Evolutionary conservation across 2,797 vertebrate genomes (phyloP).

Genomic region (Muraenolepis orangiensis): DNA sequence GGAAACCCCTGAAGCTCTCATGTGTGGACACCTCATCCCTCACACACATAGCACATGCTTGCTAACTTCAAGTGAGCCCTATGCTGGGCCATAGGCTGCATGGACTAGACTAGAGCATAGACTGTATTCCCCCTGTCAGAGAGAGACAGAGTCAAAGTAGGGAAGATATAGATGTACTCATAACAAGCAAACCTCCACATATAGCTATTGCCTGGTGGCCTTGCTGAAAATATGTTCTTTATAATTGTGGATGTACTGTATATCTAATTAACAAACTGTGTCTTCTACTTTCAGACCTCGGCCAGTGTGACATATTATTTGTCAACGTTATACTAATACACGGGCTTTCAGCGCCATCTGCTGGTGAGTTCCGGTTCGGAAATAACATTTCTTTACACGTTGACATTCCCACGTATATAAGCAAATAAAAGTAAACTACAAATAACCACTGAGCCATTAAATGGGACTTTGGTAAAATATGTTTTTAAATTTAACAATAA

Average conservation of each 20-base stretch:
- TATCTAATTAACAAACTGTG: not conserved
- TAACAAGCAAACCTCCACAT: not conserved
- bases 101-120: not conserved
- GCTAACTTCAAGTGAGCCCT: constrained; percentile 7
- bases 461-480: not conserved
- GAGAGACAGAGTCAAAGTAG: not conserved
- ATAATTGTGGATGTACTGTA: not conserved
- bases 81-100: not conserved
- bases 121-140: not conserved
- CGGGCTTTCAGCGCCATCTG: constrained; percentile 52
- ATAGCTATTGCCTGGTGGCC: not conserved
- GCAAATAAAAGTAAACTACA: not conserved
- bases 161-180: not conserved
- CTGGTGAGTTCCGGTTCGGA: constrained; percentile 28
- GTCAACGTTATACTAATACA: constrained; percentile 14
- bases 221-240: not conserved
- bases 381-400: not conserved
- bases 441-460: not conserved
- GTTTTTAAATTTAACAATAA: not conserved
- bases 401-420: not conserved
- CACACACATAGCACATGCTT: constrained; percentile 10
- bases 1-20: constrained; percentile 13
- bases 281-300: not conserved
- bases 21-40: not conserved
- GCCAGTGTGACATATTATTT: not conserved